These are phyloP conservation scores for Otus scops DNA, from an alignment of 2,797 vertebrate species.

Conservation along the genomic window DNA sequence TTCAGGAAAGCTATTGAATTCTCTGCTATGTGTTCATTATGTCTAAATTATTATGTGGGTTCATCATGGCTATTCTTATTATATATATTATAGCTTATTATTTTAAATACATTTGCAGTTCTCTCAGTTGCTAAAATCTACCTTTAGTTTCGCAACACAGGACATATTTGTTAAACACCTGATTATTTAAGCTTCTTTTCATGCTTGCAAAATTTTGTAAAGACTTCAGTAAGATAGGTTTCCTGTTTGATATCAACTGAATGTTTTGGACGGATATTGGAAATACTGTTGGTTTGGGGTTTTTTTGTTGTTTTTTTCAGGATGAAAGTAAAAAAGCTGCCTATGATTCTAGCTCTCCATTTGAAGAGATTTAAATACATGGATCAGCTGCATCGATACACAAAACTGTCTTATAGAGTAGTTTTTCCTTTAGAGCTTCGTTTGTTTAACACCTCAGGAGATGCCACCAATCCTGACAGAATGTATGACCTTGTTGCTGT, in stretches of 20 bases:
- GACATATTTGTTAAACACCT: background rate
- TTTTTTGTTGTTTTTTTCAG: conserved; percentile 58
- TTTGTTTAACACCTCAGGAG: conserved; percentile 84
- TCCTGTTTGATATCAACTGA: background rate
- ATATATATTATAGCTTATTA: background rate
- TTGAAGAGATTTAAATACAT: conserved; percentile 86
- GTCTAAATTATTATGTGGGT: background rate
- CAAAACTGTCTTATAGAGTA: conserved; percentile 84
- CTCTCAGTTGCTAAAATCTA: background rate
- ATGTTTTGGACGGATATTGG: background rate
- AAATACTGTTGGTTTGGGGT: background rate
- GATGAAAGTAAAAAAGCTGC: conserved; percentile 86
- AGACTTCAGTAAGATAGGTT: background rate
- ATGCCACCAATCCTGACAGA: conserved; percentile 84
- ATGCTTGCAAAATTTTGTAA: background rate
- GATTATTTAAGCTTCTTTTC: background rate
- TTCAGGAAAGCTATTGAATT: background rate
- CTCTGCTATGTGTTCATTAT: background rate
- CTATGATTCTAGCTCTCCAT: conserved; percentile 85
- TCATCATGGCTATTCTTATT: background rate
- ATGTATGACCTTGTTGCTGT: conserved; percentile 86
- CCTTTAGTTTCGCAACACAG: background rate
- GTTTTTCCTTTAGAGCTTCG: conserved; percentile 86
- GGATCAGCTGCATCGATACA: conserved; percentile 85
- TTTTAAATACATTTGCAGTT: background rate